Conservation (phyloP, 2,797 vertebrate genomes). For the Hippocampus kuda region DNA sequence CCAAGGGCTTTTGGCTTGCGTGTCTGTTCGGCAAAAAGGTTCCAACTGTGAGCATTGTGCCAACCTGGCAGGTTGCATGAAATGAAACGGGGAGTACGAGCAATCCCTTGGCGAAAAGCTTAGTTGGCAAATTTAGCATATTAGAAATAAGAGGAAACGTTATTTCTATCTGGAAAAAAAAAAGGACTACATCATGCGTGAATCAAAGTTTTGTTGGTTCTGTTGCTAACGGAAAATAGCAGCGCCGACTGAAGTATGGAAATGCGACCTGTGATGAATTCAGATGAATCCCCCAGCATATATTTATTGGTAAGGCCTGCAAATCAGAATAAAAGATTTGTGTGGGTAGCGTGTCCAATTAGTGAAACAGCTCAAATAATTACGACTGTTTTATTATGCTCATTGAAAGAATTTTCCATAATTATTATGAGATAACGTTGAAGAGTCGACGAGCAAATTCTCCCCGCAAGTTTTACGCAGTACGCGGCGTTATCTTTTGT, state of each 20-base stretch:
- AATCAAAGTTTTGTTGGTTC: neutral
- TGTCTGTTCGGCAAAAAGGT: constrained; percentile 48
- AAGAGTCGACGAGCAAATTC: neutral
- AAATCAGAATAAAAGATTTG: neutral
- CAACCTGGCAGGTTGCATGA: constrained; percentile 18
- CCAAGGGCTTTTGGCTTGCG: constrained; percentile 38
- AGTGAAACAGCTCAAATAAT: neutral
- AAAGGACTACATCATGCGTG: neutral
- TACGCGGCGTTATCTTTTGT: constrained; percentile 29
- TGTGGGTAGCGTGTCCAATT: neutral
- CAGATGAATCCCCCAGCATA: too few species aligned
- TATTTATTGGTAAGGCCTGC: neutral
- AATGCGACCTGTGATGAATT: too few species aligned
- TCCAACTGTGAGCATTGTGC: constrained; percentile 53
- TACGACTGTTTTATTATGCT: neutral
- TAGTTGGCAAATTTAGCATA: neutral
- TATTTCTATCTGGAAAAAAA: neutral
- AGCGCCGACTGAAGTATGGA: too few species aligned
- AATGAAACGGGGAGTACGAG: constrained; percentile 5
- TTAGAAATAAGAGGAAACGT: neutral
- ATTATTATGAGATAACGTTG: neutral
- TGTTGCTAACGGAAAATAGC: too few species aligned
- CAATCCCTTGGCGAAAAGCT: constrained; percentile 1
- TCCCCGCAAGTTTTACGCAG: constrained; percentile 10
- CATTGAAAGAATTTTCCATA: neutral